Evolutionary conservation across 2,797 vertebrate species (phyloP).

Genomic region (Remorina albescens): DNA sequence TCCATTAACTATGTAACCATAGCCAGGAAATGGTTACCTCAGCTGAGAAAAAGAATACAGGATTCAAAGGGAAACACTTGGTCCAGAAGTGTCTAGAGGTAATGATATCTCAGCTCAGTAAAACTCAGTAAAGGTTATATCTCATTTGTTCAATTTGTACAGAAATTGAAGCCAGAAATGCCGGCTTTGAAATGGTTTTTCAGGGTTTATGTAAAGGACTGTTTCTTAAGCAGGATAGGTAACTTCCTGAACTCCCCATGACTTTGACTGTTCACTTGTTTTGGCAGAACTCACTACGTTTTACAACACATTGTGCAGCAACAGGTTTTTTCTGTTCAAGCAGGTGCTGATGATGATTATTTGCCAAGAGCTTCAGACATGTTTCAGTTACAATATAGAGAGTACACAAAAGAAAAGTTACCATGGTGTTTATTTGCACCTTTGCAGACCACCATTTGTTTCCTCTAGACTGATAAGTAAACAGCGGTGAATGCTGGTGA

Average conservation of each 20-base stretch:
- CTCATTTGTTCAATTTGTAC: background rate
- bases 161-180: background rate
- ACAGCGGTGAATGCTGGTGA: no score
- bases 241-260: background rate
- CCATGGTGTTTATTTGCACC: no score
- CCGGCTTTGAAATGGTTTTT: background rate
- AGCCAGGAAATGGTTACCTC: slow-evolving; percentile 6
- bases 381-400: no score
- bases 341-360: background rate
- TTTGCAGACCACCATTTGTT: no score
- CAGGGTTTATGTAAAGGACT: background rate
- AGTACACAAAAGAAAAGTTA: no score
- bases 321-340: no score
- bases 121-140: background rate
- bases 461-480: no score
- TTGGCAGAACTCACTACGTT: background rate
- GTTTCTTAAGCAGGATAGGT: background rate
- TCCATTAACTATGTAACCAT: slow-evolving; percentile 9
- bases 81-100: background rate
- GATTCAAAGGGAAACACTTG: background rate
- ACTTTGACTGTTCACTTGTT: background rate
- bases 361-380: no score
- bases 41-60: background rate
- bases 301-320: background rate
- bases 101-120: background rate